Conservation (phyloP, 2,113 vertebrate species). For the Megalops atlanticus region DNA sequence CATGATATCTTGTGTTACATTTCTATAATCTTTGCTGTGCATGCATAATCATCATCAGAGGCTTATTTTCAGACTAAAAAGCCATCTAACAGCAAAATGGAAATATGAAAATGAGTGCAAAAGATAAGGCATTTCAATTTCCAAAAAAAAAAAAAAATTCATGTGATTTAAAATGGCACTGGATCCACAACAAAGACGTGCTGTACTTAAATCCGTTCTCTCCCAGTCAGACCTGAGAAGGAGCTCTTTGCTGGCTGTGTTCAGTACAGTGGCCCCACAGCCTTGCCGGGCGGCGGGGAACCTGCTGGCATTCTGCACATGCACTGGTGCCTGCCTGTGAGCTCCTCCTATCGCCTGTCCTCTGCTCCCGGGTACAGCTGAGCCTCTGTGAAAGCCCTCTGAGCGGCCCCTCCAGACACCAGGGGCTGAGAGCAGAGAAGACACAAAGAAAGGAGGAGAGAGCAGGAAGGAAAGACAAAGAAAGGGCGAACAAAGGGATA, state of each 20-base stretch:
- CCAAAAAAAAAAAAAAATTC: background rate
- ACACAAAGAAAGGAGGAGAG: too few species aligned
- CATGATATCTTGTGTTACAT: too few species aligned
- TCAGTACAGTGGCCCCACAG: too few species aligned
- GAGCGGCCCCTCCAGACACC: conserved; percentile 68
- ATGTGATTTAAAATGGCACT: conserved; percentile 23
- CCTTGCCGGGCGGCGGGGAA: too few species aligned
- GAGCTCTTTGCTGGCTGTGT: too few species aligned
- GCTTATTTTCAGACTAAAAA: background rate
- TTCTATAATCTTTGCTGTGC: background rate
- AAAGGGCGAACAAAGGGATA: background rate
- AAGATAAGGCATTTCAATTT: background rate
- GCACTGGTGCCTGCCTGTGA: conserved; percentile 52
- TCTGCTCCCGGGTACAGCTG: conserved; percentile 73
- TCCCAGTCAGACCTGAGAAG: conserved; percentile 4
- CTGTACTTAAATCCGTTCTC: background rate
- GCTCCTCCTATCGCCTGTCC: conserved; percentile 72
- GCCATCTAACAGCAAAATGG: background rate
- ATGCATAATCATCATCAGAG: background rate
- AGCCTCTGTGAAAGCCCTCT: conserved; percentile 67
- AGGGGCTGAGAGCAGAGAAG: conserved; percentile 14
- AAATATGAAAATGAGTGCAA: background rate
- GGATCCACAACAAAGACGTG: conserved; percentile 17
- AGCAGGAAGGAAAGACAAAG: conserved; percentile 10
- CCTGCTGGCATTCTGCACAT: conserved; percentile 57